phyloP scores from a whole-genome alignment of 2,797 vertebrate species.

The Phylloscopus collybita region DNA sequence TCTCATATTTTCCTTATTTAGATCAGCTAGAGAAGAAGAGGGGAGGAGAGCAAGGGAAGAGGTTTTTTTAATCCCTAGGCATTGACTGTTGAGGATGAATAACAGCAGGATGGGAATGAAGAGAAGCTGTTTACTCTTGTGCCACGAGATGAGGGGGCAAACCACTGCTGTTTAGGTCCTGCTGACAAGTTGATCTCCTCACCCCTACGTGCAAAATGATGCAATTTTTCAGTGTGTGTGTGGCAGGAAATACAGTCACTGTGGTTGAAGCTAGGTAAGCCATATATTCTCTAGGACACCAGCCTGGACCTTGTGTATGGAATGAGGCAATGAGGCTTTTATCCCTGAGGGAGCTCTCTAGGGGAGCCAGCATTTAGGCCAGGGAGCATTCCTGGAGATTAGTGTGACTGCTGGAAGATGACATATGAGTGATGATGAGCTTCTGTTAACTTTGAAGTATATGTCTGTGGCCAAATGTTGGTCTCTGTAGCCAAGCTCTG shows the following conservation, averaged over 20 bases:
- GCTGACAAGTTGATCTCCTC: not conserved
- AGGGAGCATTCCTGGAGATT: not conserved
- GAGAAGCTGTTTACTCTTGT: not conserved
- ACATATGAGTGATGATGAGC: not conserved
- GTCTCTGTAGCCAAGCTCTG: not conserved
- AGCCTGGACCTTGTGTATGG: not conserved
- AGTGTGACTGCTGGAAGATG: not conserved
- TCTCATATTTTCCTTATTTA: not conserved
- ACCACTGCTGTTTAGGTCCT: not conserved
- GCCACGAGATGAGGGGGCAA: not conserved
- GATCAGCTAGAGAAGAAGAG: not conserved
- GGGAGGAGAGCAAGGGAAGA: not conserved
- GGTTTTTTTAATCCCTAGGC: not conserved
- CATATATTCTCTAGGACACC: not conserved
- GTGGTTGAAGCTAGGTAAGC: not conserved
- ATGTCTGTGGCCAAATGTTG: not conserved
- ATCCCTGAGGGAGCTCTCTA: not conserved
- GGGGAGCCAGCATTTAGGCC: not conserved
- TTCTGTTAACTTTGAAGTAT: not conserved
- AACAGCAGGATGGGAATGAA: not conserved
- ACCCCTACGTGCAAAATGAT: not conserved
- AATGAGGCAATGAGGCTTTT: not conserved
- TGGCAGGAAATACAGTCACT: not conserved
- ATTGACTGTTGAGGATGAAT: not conserved
- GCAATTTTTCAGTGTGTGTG: not conserved